Evolutionary conservation across 1,140 invertebrate species (phyloP), one percentile per base, ranked within the genome.

Genomic region (Drosophila guanche): DNA sequence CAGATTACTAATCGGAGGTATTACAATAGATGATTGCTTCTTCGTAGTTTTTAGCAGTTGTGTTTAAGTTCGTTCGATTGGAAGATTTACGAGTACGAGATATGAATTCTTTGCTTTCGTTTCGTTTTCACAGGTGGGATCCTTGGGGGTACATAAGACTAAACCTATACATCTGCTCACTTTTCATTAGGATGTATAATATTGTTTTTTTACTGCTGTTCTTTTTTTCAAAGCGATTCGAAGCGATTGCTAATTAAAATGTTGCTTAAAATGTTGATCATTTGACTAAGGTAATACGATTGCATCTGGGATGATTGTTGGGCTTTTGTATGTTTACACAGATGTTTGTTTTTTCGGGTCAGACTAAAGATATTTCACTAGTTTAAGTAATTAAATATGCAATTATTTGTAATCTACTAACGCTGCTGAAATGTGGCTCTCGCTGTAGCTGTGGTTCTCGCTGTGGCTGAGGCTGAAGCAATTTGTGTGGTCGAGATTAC

Each of bases 1-100:
- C 85, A 79, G 74, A 63, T 66, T 65, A 59, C 75, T 80, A 79
- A 56, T 89, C 74, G 85, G 85, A 89, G 85, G 85, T 89, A 89
- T 89, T 80, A 66, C 37, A 68, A 37, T 67, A 84, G 76, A 73
- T 86, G 79, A 86, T 86, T 86, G 80, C 66, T 85, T 76, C 37
- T 57, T 58, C 54, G 47, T 68, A 48, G 23, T 50, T 46, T 69
- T 54, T 63, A 60, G 69, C 51, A 59, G 42, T 57, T 62, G 56
- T 46, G 61, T 52, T 37, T 65, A 70, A 65, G 62, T 59, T 74
- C 45, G 43, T 33, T 63, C 40, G 57, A 70, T 46, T 77, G 60
- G 55, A 86, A 72, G 54, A 33, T 59, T 56, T 42, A 68, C 33
- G 33, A 37, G 33, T 37, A 20, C 16, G 16, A 37, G 79, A 85